phyloP scores from a whole-genome alignment of 2,888 invertebrate genomes.

The Lissocephala sabroskyi region DNA sequence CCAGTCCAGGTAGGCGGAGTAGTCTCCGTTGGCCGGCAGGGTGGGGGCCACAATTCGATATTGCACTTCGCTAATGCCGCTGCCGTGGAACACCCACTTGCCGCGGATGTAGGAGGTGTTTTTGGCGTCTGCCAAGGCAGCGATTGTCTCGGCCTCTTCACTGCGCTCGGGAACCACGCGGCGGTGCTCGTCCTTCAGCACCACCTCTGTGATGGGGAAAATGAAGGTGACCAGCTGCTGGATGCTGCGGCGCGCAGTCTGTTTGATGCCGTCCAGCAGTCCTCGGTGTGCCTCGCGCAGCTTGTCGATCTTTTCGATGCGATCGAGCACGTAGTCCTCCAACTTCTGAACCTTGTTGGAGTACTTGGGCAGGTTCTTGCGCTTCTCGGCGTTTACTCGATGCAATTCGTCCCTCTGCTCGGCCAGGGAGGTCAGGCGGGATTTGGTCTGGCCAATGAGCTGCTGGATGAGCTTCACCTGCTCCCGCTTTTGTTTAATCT shows the following conservation, averaged over 20 bases:
- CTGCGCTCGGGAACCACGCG: slow-evolving; percentile 33
- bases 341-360: slow-evolving; percentile 78
- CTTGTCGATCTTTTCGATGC: slow-evolving; percentile 74
- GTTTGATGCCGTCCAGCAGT: slow-evolving; percentile 76
- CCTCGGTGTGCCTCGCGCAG: slow-evolving; percentile 73
- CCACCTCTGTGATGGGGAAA: slow-evolving; percentile 77
- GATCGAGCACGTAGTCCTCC: slow-evolving; percentile 75
- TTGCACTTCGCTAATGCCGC: slow-evolving; percentile 80
- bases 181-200: slow-evolving; percentile 65
- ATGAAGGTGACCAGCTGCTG: slow-evolving; percentile 79
- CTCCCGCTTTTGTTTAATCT: slow-evolving; percentile 77
- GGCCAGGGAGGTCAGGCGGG: slow-evolving; percentile 70
- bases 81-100: slow-evolving; percentile 79
- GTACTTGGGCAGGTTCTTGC: slow-evolving; percentile 76
- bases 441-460: slow-evolving; percentile 71
- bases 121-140: slow-evolving; percentile 80
- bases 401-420: slow-evolving; percentile 72
- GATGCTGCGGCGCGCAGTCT: slow-evolving; percentile 75
- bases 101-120: slow-evolving; percentile 86
- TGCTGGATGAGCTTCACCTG: slow-evolving; percentile 75
- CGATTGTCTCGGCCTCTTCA: slow-evolving; percentile 72
- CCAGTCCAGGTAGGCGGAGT: slow-evolving; percentile 84
- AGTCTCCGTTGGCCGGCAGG: slow-evolving; percentile 87
- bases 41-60: slow-evolving; percentile 88
- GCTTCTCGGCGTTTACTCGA: slow-evolving; percentile 71